Base-by-base conservation (phyloP, 2,888 invertebrate species). In the Folsomia manolachei region DNA sequence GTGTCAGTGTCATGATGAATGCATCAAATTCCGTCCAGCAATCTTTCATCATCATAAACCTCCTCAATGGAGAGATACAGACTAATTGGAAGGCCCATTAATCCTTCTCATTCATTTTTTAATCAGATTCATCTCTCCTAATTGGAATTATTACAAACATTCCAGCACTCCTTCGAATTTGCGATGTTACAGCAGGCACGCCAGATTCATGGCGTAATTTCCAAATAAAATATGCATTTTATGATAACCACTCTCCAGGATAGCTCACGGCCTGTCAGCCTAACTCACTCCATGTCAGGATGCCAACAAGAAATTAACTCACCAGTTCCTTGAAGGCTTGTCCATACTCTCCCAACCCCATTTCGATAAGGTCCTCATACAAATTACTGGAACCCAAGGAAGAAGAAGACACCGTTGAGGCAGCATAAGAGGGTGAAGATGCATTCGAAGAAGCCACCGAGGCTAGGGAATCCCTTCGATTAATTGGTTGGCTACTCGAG, bases 311-410 rank as follows among this genome's bases (percentile, higher is more conserved):
- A 39, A 39, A 39, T 39, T 39, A 39, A 39, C 39, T 39, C 39
- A 39, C 39, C 39, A 39, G 39, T 9, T 39, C 39, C 39, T 39
- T 39, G 14, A 39, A 39, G 39, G 4, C 39, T 14, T 9, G 39
- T 14, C 39, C 39, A 39, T 14, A 39, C 26, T 64, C 63, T 70
- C 69, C 72, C 64, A 69, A 72, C 52, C 72, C 72, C 69, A 72
- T 24, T 53, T 72, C 72, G 27, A 70, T 69, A 39, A 72, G 66
- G 65, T 72, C 72, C 23, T 64, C 64, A 23, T 72, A 70, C 51
- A 72, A 23, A 51, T 66, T 71, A 24, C 56, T 52, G 52, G n/a
- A 11, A 21, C 64, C 70, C 51, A 63, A 56, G 56, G 19, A n/a
- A 19, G 56, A 56, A n/a, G 21, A 18, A 19, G 56, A 56, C 4